Percentiles rank a stretch among this genome's conserved stretches.
Evolutionary conservation across 2,113 vertebrate genomes (phyloP).

Genomic region (Pseudorhombus dupliciocellatus): DNA sequence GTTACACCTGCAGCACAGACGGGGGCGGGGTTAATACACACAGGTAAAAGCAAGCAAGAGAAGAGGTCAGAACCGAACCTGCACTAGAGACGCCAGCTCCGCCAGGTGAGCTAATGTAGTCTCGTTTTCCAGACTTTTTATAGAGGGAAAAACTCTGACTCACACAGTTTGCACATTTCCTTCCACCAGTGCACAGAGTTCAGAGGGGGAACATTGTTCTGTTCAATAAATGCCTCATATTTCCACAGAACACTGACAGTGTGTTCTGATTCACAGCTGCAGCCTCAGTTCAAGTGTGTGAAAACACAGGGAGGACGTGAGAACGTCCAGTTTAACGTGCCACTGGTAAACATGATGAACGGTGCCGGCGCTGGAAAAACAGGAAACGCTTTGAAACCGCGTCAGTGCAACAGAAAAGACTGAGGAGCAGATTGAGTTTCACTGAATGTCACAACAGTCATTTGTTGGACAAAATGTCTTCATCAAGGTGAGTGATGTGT

Average conservation of each 20-base stretch:
- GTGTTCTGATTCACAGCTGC: slow-evolving; percentile 22
- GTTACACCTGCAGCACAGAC: slow-evolving; percentile 85
- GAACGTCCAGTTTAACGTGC: not conserved
- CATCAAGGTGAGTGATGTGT: slow-evolving; percentile 23
- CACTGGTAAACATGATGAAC: not conserved
- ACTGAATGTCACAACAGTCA: not conserved
- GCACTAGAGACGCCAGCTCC: too few species aligned
- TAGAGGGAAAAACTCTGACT: too few species aligned
- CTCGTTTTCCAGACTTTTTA: too few species aligned
- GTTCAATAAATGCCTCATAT: slow-evolving; percentile 26
- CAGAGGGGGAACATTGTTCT: slow-evolving; percentile 6
- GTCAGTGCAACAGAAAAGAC: not conserved
- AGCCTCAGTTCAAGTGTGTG: slow-evolving; percentile 26
- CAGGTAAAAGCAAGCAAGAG: not conserved
- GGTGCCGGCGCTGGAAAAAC: not conserved
- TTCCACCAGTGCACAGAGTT: not conserved
- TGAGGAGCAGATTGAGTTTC: not conserved
- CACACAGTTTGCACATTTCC: too few species aligned
- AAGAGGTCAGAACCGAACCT: too few species aligned
- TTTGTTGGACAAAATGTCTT: slow-evolving; percentile 11
- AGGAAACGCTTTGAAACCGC: not conserved
- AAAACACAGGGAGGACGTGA: slow-evolving; percentile 24
- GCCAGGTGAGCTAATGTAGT: too few species aligned
- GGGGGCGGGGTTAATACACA: not conserved
- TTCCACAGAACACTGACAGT: slow-evolving; percentile 20